A percentile compares a stretch with the other conserved stretches of the same genome.
These are phyloP conservation scores for Streptopelia turtur DNA, from an alignment of 2,797 vertebrate genomes.

Conservation along the genomic window DNA sequence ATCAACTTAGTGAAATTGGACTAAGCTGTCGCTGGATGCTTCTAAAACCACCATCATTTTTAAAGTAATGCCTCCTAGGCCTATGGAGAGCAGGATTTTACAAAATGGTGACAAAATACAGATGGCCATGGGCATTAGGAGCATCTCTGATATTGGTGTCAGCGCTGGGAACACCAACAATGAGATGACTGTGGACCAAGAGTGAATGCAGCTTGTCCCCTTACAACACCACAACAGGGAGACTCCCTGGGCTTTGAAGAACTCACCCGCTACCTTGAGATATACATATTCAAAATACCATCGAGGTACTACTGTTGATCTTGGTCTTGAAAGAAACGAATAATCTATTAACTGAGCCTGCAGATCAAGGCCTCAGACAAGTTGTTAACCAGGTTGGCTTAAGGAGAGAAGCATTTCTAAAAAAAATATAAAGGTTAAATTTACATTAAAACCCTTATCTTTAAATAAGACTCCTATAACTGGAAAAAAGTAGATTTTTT, in stretches of 20 bases:
- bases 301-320: not conserved
- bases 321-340: not conserved
- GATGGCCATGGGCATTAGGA: not conserved
- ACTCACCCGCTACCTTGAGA: not conserved
- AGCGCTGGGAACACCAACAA: accelerated
- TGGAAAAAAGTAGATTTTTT: not conserved
- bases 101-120: not conserved
- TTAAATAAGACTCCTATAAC: not conserved
- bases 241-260: not conserved
- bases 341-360: not conserved
- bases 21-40: not conserved
- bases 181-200: not conserved
- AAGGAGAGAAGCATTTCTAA: not conserved
- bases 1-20: not conserved
- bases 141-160: accelerated
- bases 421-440: not conserved
- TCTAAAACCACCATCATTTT: not conserved
- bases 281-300: not conserved
- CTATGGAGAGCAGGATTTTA: not conserved
- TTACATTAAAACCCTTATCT: not conserved
- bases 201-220: not conserved
- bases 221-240: not conserved
- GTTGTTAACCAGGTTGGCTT: not conserved
- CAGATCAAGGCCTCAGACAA: not conserved
- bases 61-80: not conserved